Evolutionary conservation across 2,113 vertebrate species (phyloP).

Genomic region (Boulengeromyrus knoepffleri): DNA sequence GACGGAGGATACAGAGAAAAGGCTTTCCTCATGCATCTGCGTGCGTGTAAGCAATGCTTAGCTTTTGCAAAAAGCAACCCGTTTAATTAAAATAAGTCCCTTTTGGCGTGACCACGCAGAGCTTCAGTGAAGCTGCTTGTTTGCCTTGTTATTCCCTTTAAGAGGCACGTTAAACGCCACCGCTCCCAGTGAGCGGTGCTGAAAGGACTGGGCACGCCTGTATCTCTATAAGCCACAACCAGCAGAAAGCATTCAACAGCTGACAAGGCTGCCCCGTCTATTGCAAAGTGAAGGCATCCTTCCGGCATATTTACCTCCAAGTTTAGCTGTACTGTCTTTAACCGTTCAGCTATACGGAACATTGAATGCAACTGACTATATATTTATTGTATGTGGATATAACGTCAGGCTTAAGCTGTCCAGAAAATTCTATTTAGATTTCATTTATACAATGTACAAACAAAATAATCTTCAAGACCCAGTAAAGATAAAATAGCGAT

Average conservation of each 20-base stretch:
- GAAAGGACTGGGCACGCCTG: conserved; percentile 20
- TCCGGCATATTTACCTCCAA: background rate
- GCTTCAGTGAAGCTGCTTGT: background rate
- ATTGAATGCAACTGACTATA: background rate
- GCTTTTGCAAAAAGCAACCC: background rate
- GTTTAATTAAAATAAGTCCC: background rate
- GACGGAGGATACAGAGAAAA: background rate
- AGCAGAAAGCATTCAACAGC: conserved; percentile 10
- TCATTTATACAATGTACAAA: background rate
- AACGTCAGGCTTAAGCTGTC: background rate
- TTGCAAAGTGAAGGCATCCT: background rate
- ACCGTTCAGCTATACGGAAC: background rate
- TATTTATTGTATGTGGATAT: background rate
- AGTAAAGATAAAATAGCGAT: background rate
- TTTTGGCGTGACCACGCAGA: background rate
- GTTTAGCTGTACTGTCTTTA: background rate
- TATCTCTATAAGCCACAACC: background rate
- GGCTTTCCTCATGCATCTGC: background rate
- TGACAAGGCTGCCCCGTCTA: background rate
- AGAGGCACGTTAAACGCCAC: background rate
- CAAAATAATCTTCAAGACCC: background rate
- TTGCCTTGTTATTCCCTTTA: background rate
- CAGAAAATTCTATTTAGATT: background rate
- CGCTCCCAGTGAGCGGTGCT: conserved; percentile 16
- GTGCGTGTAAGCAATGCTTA: background rate